These are phyloP conservation scores for Nesidiocoris tenuis DNA, from an alignment of 2,888 invertebrate genomes.

Conservation along the genomic window DNA sequence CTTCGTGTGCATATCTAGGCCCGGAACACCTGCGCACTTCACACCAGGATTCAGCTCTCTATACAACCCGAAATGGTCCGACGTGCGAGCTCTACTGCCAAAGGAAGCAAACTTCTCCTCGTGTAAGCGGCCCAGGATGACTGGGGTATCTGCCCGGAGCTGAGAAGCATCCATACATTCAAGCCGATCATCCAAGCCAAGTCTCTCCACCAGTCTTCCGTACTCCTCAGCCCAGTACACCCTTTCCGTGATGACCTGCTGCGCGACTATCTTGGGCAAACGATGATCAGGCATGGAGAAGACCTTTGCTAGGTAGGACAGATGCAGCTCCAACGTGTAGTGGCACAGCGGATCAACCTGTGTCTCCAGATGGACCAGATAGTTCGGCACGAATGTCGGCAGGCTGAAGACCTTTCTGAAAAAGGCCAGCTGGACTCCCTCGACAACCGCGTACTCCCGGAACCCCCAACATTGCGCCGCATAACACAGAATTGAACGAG, in stretches of 20 bases:
- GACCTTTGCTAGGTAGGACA: no score
- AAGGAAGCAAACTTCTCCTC: not conserved
- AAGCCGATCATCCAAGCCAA: not conserved
- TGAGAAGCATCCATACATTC: no score
- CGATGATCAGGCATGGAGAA: no score
- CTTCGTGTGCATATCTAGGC: not conserved
- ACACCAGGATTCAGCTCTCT: not conserved
- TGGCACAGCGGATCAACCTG: conserved; percentile 6
- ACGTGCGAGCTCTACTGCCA: not conserved
- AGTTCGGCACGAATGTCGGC: not conserved
- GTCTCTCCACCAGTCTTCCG: no score
- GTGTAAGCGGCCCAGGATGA: not conserved
- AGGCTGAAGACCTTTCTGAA: not conserved
- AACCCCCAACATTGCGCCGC: not conserved
- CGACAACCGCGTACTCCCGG: not conserved
- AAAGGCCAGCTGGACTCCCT: not conserved
- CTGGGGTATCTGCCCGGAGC: no score
- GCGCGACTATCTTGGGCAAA: no score
- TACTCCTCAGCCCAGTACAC: not conserved
- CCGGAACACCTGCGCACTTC: not conserved
- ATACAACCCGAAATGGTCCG: not conserved
- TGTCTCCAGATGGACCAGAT: not conserved
- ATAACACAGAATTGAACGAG: not conserved
- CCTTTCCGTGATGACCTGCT: not conserved
- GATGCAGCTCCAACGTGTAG: no score